Evolutionary conservation across 2,113 vertebrate genomes (phyloP), one percentile per base, ranked within the genome.

Genomic region (Hippocampus mohnikei): DNA sequence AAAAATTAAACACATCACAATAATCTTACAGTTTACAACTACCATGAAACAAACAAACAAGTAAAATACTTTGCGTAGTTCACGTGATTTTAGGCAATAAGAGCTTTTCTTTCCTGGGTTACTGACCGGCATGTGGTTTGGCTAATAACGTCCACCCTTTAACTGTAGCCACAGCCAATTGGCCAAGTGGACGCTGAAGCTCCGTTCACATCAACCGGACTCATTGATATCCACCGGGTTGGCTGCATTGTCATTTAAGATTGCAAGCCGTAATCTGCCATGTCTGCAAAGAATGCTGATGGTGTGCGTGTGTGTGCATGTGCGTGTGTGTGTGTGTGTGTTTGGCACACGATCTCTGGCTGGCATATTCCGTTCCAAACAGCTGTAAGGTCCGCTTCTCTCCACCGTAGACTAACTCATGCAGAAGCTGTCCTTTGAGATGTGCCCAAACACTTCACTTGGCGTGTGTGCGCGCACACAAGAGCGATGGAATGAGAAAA

Each of bases 371-470:
- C 61, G 74, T 81, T 88, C 70, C 81, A 87, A 88, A 90, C 84
- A 89, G 88, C 90, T 91, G 86, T 85, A 83, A 88, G 87, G 88
- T 85, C 70, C 82, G 75, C 81, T 84, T 72, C 67, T 77, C 81
- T 88, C 78, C 80, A 76, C 73, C 76, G 72, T 73, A 60, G 78
- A 84, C 50, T 80, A 90, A 90, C 65, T 88, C 88, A 90, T 77
- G 88, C 86, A 89, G 87, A 90, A 90, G 76, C 80, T 86, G 82
- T 85, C 84, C 84, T 85, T 83, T 81, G 84, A 90, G 84, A 88
- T 83, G 78, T 80, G 85, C 72, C 81, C 81, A 68, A 82, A 80
- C 80, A 81, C 80, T 76, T 86, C 81, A 84, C 75, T 12, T 62
- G 37, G 74, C 27, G 25, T 61, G 58, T 73, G 37, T 69, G 42